phyloP scores from a whole-genome alignment of 2,797 vertebrate genomes.

The Ptychadena robeensis region DNA sequence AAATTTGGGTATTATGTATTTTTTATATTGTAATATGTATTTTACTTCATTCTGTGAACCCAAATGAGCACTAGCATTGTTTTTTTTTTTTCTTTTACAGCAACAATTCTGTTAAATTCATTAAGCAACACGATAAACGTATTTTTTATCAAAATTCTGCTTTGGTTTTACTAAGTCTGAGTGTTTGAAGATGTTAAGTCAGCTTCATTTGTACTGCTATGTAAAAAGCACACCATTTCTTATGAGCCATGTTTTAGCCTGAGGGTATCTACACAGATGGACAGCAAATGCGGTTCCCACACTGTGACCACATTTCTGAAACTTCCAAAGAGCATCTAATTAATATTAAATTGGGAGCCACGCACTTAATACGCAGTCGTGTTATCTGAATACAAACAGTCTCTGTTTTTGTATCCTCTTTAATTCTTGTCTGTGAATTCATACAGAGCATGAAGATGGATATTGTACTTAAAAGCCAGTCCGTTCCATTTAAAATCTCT shows the following conservation, averaged over 20 bases:
- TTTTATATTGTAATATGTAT: conserved; percentile 50
- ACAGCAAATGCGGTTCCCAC: background rate
- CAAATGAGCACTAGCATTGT: conserved; percentile 39
- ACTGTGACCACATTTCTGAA: background rate
- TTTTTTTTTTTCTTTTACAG: conserved; percentile 35
- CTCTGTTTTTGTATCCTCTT: background rate
- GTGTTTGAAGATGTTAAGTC: background rate
- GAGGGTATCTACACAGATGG: background rate
- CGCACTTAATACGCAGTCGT: background rate
- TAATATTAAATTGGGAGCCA: background rate
- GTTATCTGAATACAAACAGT: background rate
- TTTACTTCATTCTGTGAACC: conserved; percentile 41
- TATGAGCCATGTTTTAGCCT: background rate
- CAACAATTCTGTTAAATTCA: conserved; percentile 44
- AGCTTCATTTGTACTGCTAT: background rate
- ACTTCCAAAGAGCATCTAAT: background rate
- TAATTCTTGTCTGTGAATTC: background rate
- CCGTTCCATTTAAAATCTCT: background rate
- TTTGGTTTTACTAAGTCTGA: conserved; percentile 36
- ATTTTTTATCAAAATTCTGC: conserved; percentile 48
- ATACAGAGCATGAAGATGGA: background rate
- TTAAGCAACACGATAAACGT: conserved; percentile 44
- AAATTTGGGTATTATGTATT: conserved; percentile 33
- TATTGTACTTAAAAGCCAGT: background rate
- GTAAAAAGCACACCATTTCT: background rate